These are phyloP conservation scores for Craniophora ligustri DNA, from an alignment of 2,888 invertebrate genomes.

Conservation along the genomic window DNA sequence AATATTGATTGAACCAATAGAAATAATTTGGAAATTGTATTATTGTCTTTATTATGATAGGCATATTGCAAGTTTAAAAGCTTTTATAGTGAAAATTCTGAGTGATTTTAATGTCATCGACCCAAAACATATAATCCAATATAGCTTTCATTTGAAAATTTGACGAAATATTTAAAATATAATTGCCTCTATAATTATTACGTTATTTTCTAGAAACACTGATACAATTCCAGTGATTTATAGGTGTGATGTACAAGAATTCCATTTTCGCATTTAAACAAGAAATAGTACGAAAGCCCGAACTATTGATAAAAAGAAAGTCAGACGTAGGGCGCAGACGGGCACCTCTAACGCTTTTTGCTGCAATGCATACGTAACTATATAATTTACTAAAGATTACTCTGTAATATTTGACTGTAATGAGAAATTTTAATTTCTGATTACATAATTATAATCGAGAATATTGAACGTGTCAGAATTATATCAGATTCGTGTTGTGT, in stretches of 20 bases:
- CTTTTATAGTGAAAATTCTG: too few relatives aligned
- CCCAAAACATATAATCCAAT: too few relatives aligned
- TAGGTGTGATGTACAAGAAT: background rate
- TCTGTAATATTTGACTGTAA: conserved; percentile 2
- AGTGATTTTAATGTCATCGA: too few relatives aligned
- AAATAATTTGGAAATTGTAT: background rate
- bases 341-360: conserved; percentile 58
- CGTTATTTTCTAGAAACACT: background rate
- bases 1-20: background rate
- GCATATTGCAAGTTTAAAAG: background rate
- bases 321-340: conserved; percentile 70
- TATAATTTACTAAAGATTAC: conserved; percentile 20
- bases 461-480: background rate
- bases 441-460: conserved; percentile 1
- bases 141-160: background rate
- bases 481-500: too few relatives aligned
- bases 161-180: background rate
- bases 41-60: background rate
- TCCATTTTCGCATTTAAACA: conserved; percentile 1
- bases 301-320: conserved; percentile 46
- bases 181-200: background rate
- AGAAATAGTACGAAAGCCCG: conserved; percentile 10
- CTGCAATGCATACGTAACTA: conserved; percentile 30
- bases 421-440: background rate
- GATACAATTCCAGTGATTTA: background rate